phyloP scores from a whole-genome alignment of 2,797 vertebrate species.

The Acomys russatus region DNA sequence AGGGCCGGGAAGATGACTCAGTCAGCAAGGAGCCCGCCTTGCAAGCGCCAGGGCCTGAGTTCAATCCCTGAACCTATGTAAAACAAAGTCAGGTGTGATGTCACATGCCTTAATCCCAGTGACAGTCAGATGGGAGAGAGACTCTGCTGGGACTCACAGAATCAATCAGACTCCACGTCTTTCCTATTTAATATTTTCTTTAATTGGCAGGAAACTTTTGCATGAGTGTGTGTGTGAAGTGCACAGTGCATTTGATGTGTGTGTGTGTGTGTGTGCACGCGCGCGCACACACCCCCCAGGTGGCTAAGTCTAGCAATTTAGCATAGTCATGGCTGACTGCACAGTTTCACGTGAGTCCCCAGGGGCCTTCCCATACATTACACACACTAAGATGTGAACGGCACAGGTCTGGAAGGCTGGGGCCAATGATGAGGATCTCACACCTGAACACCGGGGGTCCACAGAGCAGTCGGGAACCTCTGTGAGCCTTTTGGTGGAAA shows the following conservation, averaged over 20 bases:
- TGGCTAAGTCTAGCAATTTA: not conserved
- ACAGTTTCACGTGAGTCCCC: not conserved
- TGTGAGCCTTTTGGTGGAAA: not conserved
- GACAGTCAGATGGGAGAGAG: too few relatives aligned
- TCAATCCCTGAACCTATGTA: not conserved
- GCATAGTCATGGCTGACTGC: not conserved
- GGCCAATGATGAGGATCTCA: not conserved
- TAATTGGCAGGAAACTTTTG: not conserved
- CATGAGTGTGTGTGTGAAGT: not conserved
- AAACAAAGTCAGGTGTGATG: not conserved
- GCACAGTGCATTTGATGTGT: not conserved
- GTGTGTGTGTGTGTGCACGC: not conserved
- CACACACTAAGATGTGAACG: not conserved
- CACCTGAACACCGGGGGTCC: not conserved
- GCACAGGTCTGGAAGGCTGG: not conserved
- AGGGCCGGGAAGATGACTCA: not conserved
- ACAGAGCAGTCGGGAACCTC: not conserved
- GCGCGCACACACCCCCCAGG: fast-evolving
- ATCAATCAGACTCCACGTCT: not conserved
- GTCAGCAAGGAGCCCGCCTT: not conserved
- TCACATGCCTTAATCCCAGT: not conserved
- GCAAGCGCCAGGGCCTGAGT: not conserved
- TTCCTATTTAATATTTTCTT: not conserved
- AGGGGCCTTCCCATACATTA: not conserved
- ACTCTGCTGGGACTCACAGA: not conserved